Evolutionary conservation across 2,113 vertebrate genomes (phyloP), one percentile per base, ranked within the genome.

Genomic region (Sclerurus mexicanus): DNA sequence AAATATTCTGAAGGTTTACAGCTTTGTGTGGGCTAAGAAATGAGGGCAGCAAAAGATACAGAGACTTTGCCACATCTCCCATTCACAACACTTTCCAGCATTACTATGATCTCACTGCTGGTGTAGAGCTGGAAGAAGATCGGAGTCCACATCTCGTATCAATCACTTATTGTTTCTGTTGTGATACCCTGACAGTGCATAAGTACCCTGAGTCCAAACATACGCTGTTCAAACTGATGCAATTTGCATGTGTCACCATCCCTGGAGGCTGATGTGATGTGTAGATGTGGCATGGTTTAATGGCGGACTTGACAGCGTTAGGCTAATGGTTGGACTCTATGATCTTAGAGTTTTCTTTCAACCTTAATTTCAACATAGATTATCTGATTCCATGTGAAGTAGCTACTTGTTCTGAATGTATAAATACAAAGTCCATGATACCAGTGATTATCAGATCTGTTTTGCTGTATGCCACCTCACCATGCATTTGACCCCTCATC

Each of bases 281-380:
- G 72, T 17, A 37, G 56, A 42, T 63, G 27, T 42, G 56, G 25
- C 25, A 24, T 56, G 12, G 27, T 84, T 83, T 63, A 71, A 13
- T 42, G 22, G 42, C 42, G 42, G 18, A 49, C 19, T 71, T 33
- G 56, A 56, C 0, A 1, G 21, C 63, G 40, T 49, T 31, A 63
- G 47, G 46, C 23, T 75, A 89, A 75, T 68, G 28, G 55, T 42
- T 62, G 47, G 22, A 35, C 0, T 0, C 0, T 0, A 37, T 37
- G 31, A 15, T 50, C 79, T 77, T 49, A 42, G 40, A 28, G 18
- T 15, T 77, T 35, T 77, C 14, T 77, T 90, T 35, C 31, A 49
- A 33, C 11, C n/a, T 62, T 37, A 71, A 33, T 37, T 63, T 63
- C 60, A 63, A 63, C 27, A 63, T 3, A 63, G 49, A 42, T 56